These are phyloP conservation scores for Manacus vitellinus DNA, from an alignment of 2,113 vertebrate genomes.

Conservation along the genomic window DNA sequence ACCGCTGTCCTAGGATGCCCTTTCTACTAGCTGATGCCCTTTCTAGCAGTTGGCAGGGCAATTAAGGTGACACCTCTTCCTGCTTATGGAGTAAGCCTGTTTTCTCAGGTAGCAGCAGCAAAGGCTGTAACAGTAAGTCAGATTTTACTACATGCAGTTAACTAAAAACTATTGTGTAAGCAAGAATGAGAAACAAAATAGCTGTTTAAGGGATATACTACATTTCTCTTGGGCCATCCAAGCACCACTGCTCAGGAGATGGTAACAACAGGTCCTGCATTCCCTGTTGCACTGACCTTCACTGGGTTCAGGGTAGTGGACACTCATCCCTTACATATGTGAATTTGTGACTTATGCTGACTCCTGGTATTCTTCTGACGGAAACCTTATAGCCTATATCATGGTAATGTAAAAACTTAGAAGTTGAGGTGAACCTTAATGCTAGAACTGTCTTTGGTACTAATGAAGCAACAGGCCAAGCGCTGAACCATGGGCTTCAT, in stretches of 20 bases:
- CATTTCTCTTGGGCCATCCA: neutral
- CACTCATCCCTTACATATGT: fast-evolving
- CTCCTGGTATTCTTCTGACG: neutral
- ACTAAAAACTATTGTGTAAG: neutral
- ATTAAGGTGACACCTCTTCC: neutral
- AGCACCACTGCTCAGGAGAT: neutral
- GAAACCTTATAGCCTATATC: neutral
- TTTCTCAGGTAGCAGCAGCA: neutral
- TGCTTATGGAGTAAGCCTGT: neutral
- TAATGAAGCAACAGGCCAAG: neutral
- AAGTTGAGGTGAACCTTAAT: neutral
- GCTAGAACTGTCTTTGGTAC: neutral
- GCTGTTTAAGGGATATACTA: no score
- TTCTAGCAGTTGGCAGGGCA: neutral
- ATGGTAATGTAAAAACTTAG: neutral
- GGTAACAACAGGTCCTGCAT: neutral
- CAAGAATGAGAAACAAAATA: neutral
- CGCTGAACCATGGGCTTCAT: neutral
- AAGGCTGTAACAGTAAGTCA: neutral
- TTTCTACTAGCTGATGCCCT: neutral
- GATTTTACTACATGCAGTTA: neutral
- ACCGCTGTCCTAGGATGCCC: neutral
- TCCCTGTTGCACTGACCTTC: neutral
- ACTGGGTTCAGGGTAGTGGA: neutral
- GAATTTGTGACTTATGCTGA: neutral